phyloP scores from a whole-genome alignment of 2,113 vertebrate species.

The Epinephelus fuscoguttatus region DNA sequence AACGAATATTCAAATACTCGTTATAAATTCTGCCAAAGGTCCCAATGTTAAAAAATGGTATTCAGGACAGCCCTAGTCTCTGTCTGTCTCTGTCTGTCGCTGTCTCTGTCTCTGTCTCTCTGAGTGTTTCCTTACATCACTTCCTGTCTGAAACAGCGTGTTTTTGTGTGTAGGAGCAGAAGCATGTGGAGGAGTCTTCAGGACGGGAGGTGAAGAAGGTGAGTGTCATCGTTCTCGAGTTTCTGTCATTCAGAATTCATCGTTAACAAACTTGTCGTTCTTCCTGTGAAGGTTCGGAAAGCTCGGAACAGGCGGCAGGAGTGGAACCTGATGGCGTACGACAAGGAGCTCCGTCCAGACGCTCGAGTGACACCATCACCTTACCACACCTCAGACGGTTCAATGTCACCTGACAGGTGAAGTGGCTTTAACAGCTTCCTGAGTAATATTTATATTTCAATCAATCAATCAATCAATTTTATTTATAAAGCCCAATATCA shows the following conservation, averaged over 20 bases:
- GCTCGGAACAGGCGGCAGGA: slow-evolving; percentile 92
- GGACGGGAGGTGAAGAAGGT: slow-evolving; percentile 92
- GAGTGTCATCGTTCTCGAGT: background rate
- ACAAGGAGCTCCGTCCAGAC: slow-evolving; percentile 92
- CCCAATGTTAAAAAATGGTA: too few relatives aligned
- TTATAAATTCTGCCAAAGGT: too few relatives aligned
- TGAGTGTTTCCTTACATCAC: background rate
- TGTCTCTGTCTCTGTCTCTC: background rate
- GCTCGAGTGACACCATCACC: slow-evolving; percentile 90
- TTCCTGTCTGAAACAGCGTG: background rate
- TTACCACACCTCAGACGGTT: slow-evolving; percentile 91
- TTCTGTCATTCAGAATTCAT: background rate
- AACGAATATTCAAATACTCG: too few relatives aligned
- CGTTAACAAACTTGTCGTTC: background rate
- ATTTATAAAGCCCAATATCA: too few relatives aligned
- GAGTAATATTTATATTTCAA: too few relatives aligned
- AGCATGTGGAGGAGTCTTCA: slow-evolving; percentile 88
- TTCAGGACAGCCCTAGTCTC: background rate
- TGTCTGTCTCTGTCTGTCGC: background rate
- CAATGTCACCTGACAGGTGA: slow-evolving; percentile 89
- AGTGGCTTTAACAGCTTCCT: too few relatives aligned
- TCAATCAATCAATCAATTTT: too few relatives aligned
- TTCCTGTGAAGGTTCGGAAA: slow-evolving; percentile 83
- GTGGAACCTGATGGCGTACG: slow-evolving; percentile 95
- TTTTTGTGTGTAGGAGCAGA: slow-evolving; percentile 85